Evolutionary conservation across 2,113 vertebrate genomes (phyloP).

Genomic region (Osmerus eperlanus): DNA sequence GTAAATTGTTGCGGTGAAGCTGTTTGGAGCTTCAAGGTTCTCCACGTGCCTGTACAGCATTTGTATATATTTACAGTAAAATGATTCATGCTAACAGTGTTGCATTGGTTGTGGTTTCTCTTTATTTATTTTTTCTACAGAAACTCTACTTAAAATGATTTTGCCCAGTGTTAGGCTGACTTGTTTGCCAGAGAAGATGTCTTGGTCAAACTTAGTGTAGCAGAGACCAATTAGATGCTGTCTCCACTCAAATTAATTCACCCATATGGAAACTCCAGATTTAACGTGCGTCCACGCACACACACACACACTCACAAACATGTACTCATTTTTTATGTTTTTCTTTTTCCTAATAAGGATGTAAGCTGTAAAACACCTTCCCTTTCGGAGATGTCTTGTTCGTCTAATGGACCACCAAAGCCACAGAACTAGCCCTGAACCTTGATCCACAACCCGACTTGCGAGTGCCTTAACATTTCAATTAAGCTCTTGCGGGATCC

Average conservation of each 20-base stretch:
- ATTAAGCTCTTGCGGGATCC: too few species aligned
- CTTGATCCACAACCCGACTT: neutral
- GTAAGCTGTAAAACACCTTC: neutral
- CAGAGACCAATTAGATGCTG: conserved; percentile 59
- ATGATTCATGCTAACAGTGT: too few species aligned
- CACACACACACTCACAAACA: neutral
- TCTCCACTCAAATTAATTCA: conserved; percentile 55
- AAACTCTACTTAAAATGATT: too few species aligned
- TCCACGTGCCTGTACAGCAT: too few species aligned
- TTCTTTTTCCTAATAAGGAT: conserved; percentile 35
- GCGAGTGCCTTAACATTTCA: too few species aligned
- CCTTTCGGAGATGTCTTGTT: neutral
- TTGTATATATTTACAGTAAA: too few species aligned
- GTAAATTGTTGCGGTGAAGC: too few species aligned
- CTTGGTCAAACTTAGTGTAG: conserved; percentile 43
- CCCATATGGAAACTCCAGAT: conserved; percentile 52
- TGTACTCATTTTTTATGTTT: conserved; percentile 10
- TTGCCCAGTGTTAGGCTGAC: too few species aligned
- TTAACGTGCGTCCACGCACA: conserved; percentile 18
- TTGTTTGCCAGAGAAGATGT: conserved; percentile 34
- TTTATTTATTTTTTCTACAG: too few species aligned
- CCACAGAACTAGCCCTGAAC: neutral
- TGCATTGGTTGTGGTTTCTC: too few species aligned
- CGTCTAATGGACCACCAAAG: conserved; percentile 17
- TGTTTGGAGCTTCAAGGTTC: too few species aligned